Evolutionary conservation across 2,113 vertebrate genomes (phyloP).

Genomic region (Leptosomus discolor): DNA sequence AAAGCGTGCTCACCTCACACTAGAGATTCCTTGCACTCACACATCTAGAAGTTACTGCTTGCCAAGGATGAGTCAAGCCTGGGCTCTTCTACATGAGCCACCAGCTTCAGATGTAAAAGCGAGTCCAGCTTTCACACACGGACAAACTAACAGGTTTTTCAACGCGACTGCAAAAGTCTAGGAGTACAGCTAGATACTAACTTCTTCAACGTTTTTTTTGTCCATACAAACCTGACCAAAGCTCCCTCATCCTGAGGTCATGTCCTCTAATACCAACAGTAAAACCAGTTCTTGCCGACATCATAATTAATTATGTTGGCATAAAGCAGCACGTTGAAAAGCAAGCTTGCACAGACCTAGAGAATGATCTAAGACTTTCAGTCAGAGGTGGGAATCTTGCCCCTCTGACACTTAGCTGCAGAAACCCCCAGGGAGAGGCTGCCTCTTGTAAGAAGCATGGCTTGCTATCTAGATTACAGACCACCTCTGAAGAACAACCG

Average conservation of each 20-base stretch:
- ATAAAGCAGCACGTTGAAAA: not conserved
- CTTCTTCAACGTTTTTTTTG: not conserved
- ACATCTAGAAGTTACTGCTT: not conserved
- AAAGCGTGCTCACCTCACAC: not conserved
- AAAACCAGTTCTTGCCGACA: not conserved
- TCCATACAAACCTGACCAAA: not conserved
- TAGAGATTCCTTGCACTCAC: not conserved
- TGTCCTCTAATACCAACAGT: not conserved
- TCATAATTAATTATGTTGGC: not conserved
- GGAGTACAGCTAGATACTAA: not conserved
- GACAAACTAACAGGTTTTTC: not conserved
- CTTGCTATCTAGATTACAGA: not conserved
- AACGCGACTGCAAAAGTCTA: not conserved
- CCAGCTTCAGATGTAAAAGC: not conserved
- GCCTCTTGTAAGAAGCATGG: not conserved
- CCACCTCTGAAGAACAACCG: not conserved
- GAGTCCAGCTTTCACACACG: accelerated
- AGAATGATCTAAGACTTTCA: not conserved
- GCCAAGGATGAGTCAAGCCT: not conserved
- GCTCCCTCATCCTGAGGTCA: not conserved
- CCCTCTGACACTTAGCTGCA: not conserved
- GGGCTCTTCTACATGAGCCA: not conserved
- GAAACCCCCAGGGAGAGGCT: not conserved
- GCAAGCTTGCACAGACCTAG: not conserved
- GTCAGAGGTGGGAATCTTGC: not conserved